A percentile compares a stretch with the other conserved stretches of the same genome.
phyloP scores from a whole-genome alignment of 2,888 invertebrate species.

The Cheilosia scutellata region DNA sequence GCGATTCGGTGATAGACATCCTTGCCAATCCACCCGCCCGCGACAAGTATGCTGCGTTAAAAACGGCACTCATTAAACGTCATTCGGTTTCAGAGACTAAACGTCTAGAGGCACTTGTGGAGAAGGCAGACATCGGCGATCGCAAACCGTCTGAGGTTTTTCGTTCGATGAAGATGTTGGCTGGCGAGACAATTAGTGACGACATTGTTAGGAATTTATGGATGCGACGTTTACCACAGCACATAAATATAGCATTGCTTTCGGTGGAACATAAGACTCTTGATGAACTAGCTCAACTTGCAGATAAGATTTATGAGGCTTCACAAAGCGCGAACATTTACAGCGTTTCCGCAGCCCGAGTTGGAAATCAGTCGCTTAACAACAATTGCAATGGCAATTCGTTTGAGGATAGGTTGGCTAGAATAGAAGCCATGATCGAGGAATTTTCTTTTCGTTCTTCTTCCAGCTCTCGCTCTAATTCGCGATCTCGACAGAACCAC shows the following conservation, averaged over 20 bases:
- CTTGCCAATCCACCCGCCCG: background rate
- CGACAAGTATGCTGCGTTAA: background rate
- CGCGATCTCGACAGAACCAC: too few species aligned
- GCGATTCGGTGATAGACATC: background rate
- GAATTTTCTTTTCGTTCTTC: too few species aligned
- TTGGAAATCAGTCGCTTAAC: too few species aligned
- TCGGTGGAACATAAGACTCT: background rate
- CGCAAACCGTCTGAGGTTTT: slow-evolving; percentile 3
- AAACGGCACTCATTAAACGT: background rate
- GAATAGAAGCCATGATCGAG: too few species aligned
- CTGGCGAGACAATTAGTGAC: background rate
- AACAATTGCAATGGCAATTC: too few species aligned
- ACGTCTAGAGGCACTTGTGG: background rate
- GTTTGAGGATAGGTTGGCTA: too few species aligned
- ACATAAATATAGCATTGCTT: background rate
- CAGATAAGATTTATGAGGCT: background rate
- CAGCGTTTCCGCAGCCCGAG: too few species aligned
- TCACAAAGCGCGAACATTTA: background rate
- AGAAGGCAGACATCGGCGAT: slow-evolving; percentile 1
- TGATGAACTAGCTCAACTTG: background rate
- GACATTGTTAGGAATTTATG: background rate
- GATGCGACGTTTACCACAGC: slow-evolving; percentile 2
- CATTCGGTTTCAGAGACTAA: slow-evolving; percentile 20
- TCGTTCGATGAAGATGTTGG: background rate
- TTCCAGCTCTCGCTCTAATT: too few species aligned